Percentiles rank a stretch among this genome's conserved stretches.
phyloP scores from a whole-genome alignment of 2,113 vertebrate species.

The Gambusia holbrooki region DNA sequence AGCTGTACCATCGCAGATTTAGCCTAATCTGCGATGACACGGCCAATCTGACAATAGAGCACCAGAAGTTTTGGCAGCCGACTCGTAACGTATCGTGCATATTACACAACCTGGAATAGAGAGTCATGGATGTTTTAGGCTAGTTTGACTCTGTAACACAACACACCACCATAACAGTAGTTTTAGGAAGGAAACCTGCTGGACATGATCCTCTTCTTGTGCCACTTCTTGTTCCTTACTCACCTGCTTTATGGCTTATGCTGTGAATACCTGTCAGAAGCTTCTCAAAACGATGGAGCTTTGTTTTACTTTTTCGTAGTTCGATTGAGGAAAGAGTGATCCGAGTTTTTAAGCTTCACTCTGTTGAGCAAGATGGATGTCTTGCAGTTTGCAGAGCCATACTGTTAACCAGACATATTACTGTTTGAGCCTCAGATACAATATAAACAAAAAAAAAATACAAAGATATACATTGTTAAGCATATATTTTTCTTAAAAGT shows the following conservation, averaged over 20 bases:
- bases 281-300: slow-evolving; percentile 35
- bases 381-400: slow-evolving; percentile 35
- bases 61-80: slow-evolving; percentile 50
- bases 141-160: slow-evolving; percentile 32
- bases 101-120: slow-evolving; percentile 22
- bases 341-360: slow-evolving; percentile 32
- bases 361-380: slow-evolving; percentile 54
- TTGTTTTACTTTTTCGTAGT: slow-evolving; percentile 48
- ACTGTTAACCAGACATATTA: slow-evolving; percentile 38
- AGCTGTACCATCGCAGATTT: slow-evolving; percentile 66
- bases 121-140: slow-evolving; percentile 4
- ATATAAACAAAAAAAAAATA: slow-evolving; percentile 42
- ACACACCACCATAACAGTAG: slow-evolving; percentile 46
- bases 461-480: slow-evolving; percentile 45
- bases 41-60: slow-evolving; percentile 55
- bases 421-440: slow-evolving; percentile 66
- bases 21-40: slow-evolving; percentile 50
- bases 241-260: slow-evolving; percentile 40
- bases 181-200: slow-evolving; percentile 27
- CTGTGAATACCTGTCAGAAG: slow-evolving; percentile 53
- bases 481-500: slow-evolving; percentile 75
- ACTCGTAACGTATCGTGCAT: slow-evolving; percentile 28
- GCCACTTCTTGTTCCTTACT: slow-evolving; percentile 43
- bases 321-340: slow-evolving; percentile 35
- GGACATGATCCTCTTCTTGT: slow-evolving; percentile 44